A percentile compares a stretch with the other conserved stretches of the same genome.
phyloP scores from a whole-genome alignment of 1,140 invertebrate species.

The Drosophila hydei region DNA sequence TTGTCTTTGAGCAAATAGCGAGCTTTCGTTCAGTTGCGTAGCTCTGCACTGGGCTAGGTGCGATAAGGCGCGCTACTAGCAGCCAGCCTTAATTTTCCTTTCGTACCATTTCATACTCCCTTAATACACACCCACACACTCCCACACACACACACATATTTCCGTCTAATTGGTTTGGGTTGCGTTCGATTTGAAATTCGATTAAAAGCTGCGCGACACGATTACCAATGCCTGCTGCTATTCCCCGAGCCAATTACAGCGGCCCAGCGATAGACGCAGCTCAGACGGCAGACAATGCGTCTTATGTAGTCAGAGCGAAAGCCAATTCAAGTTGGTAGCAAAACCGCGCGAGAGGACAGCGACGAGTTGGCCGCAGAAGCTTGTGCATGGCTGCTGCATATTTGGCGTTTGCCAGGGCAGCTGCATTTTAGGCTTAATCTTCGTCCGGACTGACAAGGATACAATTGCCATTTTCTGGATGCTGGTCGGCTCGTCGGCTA shows the following conservation, averaged over 20 bases:
- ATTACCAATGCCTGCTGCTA: constrained; percentile 47
- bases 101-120: not conserved
- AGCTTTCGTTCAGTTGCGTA: constrained; percentile 20
- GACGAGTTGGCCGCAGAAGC: not conserved
- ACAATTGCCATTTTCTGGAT: constrained; percentile 28
- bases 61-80: constrained; percentile 33
- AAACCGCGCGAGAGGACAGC: no score
- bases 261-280: constrained; percentile 6
- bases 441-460: constrained; percentile 26
- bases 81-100: constrained; percentile 28
- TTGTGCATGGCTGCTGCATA: not conserved
- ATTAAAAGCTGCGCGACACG: constrained; percentile 47
- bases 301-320: constrained; percentile 21
- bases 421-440: constrained; percentile 49
- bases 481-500: not conserved
- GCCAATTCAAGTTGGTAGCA: constrained; percentile 1
- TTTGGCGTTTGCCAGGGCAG: constrained; percentile 1
- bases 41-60: constrained; percentile 31
- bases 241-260: constrained; percentile 53
- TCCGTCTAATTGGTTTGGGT: constrained; percentile 51
- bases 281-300: constrained; percentile 33
- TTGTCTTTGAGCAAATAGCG: not conserved
- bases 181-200: constrained; percentile 56
- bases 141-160: constrained; percentile 15
- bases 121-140: constrained; percentile 2